Conservation (phyloP, 2,888 invertebrate species). For the Hecatera dysodea region DNA sequence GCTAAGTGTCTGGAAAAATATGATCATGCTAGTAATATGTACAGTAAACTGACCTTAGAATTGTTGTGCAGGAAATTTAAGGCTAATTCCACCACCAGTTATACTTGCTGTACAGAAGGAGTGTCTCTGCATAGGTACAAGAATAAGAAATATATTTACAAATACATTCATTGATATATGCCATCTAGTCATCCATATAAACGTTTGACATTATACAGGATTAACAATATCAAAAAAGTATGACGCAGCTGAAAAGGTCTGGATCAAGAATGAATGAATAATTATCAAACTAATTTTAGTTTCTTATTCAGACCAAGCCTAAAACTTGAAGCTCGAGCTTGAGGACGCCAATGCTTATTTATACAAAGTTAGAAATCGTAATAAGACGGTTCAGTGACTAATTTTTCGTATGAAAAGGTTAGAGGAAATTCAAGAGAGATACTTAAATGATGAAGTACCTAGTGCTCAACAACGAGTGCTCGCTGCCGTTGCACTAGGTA, state of each 20-base stretch:
- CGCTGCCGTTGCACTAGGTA: neutral
- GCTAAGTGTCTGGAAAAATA: neutral
- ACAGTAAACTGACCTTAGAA: slow-evolving; percentile 78
- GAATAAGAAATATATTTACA: slow-evolving; percentile 72
- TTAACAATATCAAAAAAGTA: neutral
- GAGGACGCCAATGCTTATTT: neutral
- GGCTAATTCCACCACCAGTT: slow-evolving; percentile 85
- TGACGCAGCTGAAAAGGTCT: neutral
- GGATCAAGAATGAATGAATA: too few relatives aligned
- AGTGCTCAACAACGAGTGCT: slow-evolving; percentile 10
- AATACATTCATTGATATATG: slow-evolving; percentile 23
- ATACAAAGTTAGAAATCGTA: neutral
- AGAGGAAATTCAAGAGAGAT: neutral
- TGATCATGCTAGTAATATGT: slow-evolving; percentile 18
- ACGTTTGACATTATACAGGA: neutral
- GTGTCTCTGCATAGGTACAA: slow-evolving; percentile 70
- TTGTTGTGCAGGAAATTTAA: slow-evolving; percentile 71
- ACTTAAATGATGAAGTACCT: neutral
- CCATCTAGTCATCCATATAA: too few relatives aligned
- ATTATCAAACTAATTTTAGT: neutral
- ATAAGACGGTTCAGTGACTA: neutral
- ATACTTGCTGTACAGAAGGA: slow-evolving; percentile 85
- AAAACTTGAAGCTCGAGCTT: neutral
- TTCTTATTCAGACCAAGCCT: neutral
- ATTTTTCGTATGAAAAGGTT: neutral